Conservation (phyloP, 2,888 invertebrate species). For the Busseola fusca region DNA sequence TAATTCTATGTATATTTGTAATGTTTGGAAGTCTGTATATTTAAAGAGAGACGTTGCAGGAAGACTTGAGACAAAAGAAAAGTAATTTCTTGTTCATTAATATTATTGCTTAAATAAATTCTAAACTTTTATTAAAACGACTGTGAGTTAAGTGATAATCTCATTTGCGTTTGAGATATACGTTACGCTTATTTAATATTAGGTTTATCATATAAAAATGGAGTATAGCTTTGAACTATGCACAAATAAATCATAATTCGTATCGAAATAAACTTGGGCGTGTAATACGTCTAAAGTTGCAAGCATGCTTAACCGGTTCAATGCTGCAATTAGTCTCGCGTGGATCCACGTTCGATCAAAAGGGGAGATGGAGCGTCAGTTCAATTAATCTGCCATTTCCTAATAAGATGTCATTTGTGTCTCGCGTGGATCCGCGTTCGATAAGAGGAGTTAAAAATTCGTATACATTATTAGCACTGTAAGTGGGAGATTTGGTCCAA, state of each 20-base stretch:
- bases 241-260: slow-evolving; percentile 11
- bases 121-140: slow-evolving; percentile 25
- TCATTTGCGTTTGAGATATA: slow-evolving; percentile 30
- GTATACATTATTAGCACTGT: no score
- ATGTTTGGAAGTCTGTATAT: slow-evolving; percentile 48
- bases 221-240: slow-evolving; percentile 1
- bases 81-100: slow-evolving; percentile 35
- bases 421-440: no score
- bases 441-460: no score
- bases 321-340: not conserved
- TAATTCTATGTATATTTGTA: slow-evolving; percentile 59
- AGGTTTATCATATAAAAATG: slow-evolving; percentile 32
- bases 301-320: not conserved
- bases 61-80: slow-evolving; percentile 33
- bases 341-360: not conserved
- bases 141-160: slow-evolving; percentile 28
- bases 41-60: slow-evolving; percentile 22
- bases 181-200: slow-evolving; percentile 48
- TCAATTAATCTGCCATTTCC: no score
- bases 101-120: slow-evolving; percentile 8
- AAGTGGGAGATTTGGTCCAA: not conserved
- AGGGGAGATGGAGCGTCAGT: not conserved
- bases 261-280: not conserved
- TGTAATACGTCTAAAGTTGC: not conserved
- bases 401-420: no score